A percentile compares a stretch with the other conserved stretches of the same genome.
Evolutionary conservation across 2,113 vertebrate genomes (phyloP).

Genomic region (Grus americana): DNA sequence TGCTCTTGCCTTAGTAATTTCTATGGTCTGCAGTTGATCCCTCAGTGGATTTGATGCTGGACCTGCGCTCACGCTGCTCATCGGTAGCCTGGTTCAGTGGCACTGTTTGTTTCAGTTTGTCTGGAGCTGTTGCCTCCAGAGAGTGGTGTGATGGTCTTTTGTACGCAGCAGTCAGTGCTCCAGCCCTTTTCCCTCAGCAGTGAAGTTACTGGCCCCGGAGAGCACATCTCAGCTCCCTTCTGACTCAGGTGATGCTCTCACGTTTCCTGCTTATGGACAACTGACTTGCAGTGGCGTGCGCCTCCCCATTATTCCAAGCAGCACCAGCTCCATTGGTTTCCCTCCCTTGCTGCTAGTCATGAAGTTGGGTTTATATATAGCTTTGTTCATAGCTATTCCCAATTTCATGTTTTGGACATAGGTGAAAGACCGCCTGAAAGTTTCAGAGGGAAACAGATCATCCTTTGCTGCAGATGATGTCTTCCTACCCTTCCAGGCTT

Average conservation of each 20-base stretch:
- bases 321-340: neutral
- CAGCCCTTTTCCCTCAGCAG: neutral
- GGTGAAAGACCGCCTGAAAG: neutral
- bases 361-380: neutral
- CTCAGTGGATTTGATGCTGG: neutral
- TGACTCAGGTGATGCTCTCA: neutral
- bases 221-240: rapidly evolving
- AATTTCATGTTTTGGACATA: neutral
- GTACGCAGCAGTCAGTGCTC: neutral
- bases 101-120: no score
- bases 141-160: neutral
- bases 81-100: neutral
- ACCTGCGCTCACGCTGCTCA: rapidly evolving
- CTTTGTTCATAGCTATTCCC: neutral
- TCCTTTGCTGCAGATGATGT: neutral
- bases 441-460: neutral
- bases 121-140: neutral
- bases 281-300: rapidly evolving
- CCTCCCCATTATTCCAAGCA: neutral
- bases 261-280: neutral
- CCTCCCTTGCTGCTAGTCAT: neutral
- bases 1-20: neutral
- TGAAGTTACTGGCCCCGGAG: neutral
- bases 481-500: neutral
- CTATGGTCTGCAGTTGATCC: no score